These are phyloP conservation scores for Agelas oroides DNA, from an alignment of 37 sponge, comb jelly and placozoan genomes.

Conservation along the genomic window DNA sequence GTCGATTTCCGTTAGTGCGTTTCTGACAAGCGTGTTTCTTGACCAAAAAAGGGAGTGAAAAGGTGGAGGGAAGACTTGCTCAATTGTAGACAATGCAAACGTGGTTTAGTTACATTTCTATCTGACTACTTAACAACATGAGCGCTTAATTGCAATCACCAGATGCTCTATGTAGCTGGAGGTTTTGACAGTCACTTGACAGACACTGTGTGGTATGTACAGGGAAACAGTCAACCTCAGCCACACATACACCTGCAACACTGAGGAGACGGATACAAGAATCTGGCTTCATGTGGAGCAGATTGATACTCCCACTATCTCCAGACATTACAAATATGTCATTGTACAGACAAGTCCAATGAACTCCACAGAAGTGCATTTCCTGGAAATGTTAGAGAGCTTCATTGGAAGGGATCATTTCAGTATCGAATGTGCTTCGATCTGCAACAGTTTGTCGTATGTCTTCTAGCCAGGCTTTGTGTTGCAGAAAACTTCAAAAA, in stretches of 20 bases:
- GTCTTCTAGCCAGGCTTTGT: too few species aligned
- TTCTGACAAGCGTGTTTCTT: too few species aligned
- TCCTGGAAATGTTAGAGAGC: neutral
- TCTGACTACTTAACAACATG: neutral
- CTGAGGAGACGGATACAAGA: slow-evolving; percentile 40
- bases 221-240: neutral
- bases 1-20: too few species aligned
- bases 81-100: slow-evolving; percentile 33
- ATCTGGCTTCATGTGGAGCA: slow-evolving; percentile 32
- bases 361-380: neutral
- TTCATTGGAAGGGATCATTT: too few species aligned
- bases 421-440: too few species aligned
- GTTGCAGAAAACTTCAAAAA: too few species aligned
- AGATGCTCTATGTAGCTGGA: slow-evolving; percentile 18
- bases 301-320: neutral
- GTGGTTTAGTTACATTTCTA: neutral
- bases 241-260: slow-evolving; percentile 24
- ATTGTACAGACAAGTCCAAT: slow-evolving; percentile 20
- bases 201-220: slow-evolving; percentile 12
- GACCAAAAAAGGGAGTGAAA: too few species aligned
- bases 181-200: neutral
- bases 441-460: too few species aligned
- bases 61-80: slow-evolving; percentile 19
- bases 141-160: neutral
- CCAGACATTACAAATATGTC: slow-evolving; percentile 6